phyloP scores from a whole-genome alignment of 2,888 invertebrate genomes.

The Hemithea aestivaria region DNA sequence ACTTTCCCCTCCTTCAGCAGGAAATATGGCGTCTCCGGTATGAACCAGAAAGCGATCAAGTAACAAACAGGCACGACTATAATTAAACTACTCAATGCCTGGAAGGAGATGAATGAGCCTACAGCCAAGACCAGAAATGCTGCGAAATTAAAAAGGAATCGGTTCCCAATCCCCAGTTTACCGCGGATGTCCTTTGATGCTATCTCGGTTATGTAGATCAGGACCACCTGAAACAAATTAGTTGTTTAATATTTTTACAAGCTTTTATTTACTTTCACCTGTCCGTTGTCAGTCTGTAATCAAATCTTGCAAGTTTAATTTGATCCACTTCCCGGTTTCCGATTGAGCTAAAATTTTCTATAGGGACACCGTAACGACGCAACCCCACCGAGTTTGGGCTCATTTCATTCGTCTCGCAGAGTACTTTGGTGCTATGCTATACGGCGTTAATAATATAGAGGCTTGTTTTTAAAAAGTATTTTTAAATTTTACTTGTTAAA shows the following conservation, averaged over 20 bases:
- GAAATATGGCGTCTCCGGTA: conserved; percentile 80
- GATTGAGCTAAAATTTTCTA: too few species aligned
- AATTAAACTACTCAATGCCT: conserved; percentile 56
- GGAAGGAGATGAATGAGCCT: conserved; percentile 55
- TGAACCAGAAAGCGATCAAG: conserved; percentile 65
- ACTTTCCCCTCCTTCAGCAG: conserved; percentile 68
- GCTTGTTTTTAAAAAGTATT: too few species aligned
- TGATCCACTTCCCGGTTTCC: too few species aligned
- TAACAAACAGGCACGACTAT: conserved; percentile 61
- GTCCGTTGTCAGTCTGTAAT: too few species aligned
- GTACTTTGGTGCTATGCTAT: too few species aligned
- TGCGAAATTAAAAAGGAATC: conserved; percentile 55
- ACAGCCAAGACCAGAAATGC: conserved; percentile 51
- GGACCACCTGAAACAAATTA: conserved; percentile 54
- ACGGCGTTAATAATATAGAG: conserved; percentile 1
- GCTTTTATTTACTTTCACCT: too few species aligned
- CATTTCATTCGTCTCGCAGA: too few species aligned
- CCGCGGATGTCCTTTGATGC: conserved; percentile 63
- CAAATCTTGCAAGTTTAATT: too few species aligned
- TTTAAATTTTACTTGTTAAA: too few species aligned
- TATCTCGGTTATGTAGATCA: conserved; percentile 63
- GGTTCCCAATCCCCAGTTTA: conserved; percentile 43
- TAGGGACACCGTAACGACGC: too few species aligned
- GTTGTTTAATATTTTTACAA: too few species aligned
- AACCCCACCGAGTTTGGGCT: too few species aligned